Evolutionary conservation across 2,888 invertebrate genomes (phyloP).

Genomic region (Dichetophora obliterata): DNA sequence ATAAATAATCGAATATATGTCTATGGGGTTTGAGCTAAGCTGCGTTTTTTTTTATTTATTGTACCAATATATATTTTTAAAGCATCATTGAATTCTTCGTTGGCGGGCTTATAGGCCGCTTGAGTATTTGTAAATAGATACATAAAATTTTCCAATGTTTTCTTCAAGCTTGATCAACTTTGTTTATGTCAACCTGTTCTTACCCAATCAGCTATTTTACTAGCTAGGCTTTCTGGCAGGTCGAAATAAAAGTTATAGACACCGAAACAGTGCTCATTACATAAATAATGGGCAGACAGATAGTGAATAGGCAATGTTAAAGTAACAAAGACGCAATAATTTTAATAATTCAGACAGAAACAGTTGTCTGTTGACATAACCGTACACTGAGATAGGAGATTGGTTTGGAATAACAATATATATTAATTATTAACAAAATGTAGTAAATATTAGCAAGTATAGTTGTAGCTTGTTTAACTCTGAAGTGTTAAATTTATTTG

Average conservation of each 20-base stretch:
- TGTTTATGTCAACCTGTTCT: background rate
- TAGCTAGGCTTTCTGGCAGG: background rate
- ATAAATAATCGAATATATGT: background rate
- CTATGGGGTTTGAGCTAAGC: background rate
- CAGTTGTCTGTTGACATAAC: too few species aligned
- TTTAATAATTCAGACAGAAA: too few species aligned
- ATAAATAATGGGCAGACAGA: too few species aligned
- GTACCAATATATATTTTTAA: background rate
- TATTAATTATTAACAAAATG: too few species aligned
- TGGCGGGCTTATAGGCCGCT: constrained; percentile 12
- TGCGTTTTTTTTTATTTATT: background rate
- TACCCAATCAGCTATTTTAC: background rate
- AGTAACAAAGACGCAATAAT: too few species aligned
- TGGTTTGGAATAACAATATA: too few species aligned
- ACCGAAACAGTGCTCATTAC: background rate
- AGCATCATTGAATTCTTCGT: constrained; percentile 18
- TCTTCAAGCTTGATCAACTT: background rate
- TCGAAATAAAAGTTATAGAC: background rate
- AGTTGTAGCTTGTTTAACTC: too few species aligned
- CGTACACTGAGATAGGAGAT: too few species aligned
- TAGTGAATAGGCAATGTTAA: too few species aligned
- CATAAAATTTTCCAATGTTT: background rate
- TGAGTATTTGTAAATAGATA: background rate
- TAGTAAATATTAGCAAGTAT: too few species aligned
- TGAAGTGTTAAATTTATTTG: too few species aligned